Conservation (phyloP, 2,888 invertebrate genomes). For the Sclerodermus sp. region DNA sequence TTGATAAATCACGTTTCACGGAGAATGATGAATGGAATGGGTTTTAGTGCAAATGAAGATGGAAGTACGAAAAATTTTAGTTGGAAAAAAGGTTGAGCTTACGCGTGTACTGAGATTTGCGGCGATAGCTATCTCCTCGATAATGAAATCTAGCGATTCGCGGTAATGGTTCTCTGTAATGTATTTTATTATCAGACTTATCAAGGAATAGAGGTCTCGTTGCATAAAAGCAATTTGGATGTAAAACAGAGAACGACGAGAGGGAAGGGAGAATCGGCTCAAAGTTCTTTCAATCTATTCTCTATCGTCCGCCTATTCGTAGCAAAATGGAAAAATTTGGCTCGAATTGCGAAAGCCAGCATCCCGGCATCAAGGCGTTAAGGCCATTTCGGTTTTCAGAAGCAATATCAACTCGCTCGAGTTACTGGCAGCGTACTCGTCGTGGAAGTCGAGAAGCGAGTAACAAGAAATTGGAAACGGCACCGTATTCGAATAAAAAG, state of each 20-base stretch:
- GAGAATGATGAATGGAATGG: slow-evolving; percentile 11
- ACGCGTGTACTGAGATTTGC: too few species aligned
- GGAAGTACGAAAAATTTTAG: too few species aligned
- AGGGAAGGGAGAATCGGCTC: too few species aligned
- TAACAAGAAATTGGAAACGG: slow-evolving; percentile 15
- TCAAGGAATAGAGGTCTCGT: too few species aligned
- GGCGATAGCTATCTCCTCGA: too few species aligned
- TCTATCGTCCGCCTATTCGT: neutral
- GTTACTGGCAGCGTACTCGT: neutral
- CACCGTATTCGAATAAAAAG: neutral
- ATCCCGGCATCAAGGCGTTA: neutral
- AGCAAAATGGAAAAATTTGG: neutral
- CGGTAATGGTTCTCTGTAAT: too few species aligned
- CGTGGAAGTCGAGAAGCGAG: neutral
- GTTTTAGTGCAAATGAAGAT: slow-evolving; percentile 9
- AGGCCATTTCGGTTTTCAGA: slow-evolving; percentile 5
- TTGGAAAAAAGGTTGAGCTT: too few species aligned
- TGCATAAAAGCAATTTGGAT: too few species aligned
- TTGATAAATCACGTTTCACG: slow-evolving; percentile 15
- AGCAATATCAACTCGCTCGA: slow-evolving; percentile 8
- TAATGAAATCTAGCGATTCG: too few species aligned
- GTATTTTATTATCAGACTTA: too few species aligned
- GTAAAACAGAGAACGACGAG: too few species aligned
- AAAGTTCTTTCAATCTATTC: too few species aligned
- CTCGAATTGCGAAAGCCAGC: neutral